Evolutionary conservation across 2,113 vertebrate species (phyloP), one percentile per base, ranked within the genome.

Genomic region (Cepphus grylle): DNA sequence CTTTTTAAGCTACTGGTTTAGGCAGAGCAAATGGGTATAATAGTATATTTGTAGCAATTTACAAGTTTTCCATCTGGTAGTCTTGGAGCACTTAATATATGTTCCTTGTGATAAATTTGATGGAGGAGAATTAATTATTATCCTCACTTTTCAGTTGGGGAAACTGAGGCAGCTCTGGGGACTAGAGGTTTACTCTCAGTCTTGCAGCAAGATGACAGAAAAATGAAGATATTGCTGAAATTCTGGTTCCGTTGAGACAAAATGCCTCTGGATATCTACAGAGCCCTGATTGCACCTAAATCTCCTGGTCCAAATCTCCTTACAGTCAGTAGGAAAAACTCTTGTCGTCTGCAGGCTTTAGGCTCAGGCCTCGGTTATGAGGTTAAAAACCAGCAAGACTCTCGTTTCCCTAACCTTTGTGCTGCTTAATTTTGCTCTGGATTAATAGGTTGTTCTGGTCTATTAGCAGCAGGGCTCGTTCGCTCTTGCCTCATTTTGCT

Each of bases 371-470:
- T 69, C 7, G 2, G 40, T 82, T 23, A 45, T 2, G 88, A 86
- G 93, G 93, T 86, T 93, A 88, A 80, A 86, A 89, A 66, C 1
- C 93, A 88, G 81, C 77, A 38, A 70, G 88, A 9, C 38, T 52
- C 62, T 86, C 34, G 21, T 89, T 96, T 94, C 82, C 88, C 74
- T 65, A 93, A 74, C 91, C 93, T 95, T 94, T 88, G 91, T 4
- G 62, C 83, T 92, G 86, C 96, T 90, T 76, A 47, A 80, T 94
- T 97, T 94, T 96, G 88, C 96, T 93, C 80, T 73, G 93, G 83
- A 96, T 96, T 66, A 94, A 93, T 93, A 84, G 93, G 56, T 76
- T 86, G 96, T 95, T 97, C 87, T 95, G 96, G 23, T 93, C 96
- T 94, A 93, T 96, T 94, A 91, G 74, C 76, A 96, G 66, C 91